Percentiles rank a stretch among this genome's conserved stretches.
Conservation (phyloP, 2,888 invertebrate genomes). For the Sialis fuliginosa region DNA sequence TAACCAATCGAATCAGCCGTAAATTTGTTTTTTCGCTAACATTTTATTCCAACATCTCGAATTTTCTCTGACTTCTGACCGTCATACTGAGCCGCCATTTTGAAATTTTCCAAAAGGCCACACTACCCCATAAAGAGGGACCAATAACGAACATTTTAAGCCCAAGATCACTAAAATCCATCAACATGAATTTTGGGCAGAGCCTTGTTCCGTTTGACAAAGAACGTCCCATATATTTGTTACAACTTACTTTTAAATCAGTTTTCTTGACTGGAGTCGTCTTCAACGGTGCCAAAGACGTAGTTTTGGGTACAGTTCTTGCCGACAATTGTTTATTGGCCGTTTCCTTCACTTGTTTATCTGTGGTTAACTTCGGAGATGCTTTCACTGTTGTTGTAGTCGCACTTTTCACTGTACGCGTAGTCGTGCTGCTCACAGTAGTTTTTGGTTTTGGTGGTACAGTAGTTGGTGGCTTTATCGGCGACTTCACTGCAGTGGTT, state of each 20-base stretch:
- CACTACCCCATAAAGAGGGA: too few species aligned
- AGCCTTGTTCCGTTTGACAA: too few species aligned
- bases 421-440: slow-evolving; percentile 1
- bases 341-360: slow-evolving; percentile 49
- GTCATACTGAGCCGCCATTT: too few species aligned
- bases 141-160: too few species aligned
- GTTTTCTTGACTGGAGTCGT: slow-evolving; percentile 17
- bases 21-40: too few species aligned
- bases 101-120: too few species aligned
- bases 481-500: slow-evolving; percentile 13
- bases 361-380: slow-evolving; percentile 18
- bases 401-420: slow-evolving; percentile 7
- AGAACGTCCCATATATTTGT: too few species aligned
- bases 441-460: not conserved
- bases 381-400: slow-evolving; percentile 9
- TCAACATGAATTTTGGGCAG: too few species aligned
- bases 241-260: slow-evolving; percentile 17
- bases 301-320: slow-evolving; percentile 15
- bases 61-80: too few species aligned
- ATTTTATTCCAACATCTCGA: too few species aligned
- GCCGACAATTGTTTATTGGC: slow-evolving; percentile 42
- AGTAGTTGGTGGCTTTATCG: not conserved
- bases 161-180: too few species aligned
- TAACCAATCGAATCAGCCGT: too few species aligned
- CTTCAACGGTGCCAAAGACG: slow-evolving; percentile 14